Percentiles rank a stretch among this genome's conserved stretches.
Evolutionary conservation across 2,888 invertebrate species (phyloP).

Genomic region (Drosophila paranaensis): DNA sequence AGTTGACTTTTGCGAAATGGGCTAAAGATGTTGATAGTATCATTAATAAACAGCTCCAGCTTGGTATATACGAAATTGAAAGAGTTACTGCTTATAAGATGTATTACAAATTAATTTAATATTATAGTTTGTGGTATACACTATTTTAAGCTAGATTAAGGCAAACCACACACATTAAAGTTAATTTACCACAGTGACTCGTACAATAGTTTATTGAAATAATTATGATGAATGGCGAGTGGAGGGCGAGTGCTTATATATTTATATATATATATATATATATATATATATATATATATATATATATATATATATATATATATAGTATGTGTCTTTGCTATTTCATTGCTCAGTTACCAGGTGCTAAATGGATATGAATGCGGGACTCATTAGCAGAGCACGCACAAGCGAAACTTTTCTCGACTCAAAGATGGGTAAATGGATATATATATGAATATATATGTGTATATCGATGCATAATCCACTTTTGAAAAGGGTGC

Average conservation of each 20-base stretch:
- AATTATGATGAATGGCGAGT: slow-evolving; percentile 42
- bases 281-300: slow-evolving; percentile 15
- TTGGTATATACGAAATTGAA: neutral
- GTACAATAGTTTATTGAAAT: slow-evolving; percentile 28
- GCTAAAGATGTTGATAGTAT: neutral
- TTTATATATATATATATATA: slow-evolving; percentile 15
- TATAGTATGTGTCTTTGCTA: slow-evolving; percentile 46
- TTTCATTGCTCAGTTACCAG: slow-evolving; percentile 46
- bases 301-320: too few species aligned
- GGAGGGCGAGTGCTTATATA: slow-evolving; percentile 19
- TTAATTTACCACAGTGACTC: slow-evolving; percentile 18
- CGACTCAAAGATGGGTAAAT: neutral
- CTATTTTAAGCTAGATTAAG: neutral
- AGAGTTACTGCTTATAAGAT: neutral
- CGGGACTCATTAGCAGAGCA: slow-evolving; percentile 67
- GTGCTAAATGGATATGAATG: slow-evolving; percentile 71
- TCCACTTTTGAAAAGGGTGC: slow-evolving; percentile 64
- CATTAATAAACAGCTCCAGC: neutral
- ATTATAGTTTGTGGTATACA: neutral
- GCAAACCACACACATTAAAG: slow-evolving; percentile 15
- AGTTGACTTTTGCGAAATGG: neutral
- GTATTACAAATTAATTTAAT: neutral
- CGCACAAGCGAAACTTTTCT: slow-evolving; percentile 67
- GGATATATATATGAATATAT: slow-evolving; percentile 1
- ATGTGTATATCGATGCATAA: slow-evolving; percentile 64